A percentile compares a stretch with the other conserved stretches of the same genome.
These are phyloP conservation scores for Otolemur crassicaudatus DNA, from an alignment of 2,797 vertebrate species.

Conservation along the genomic window DNA sequence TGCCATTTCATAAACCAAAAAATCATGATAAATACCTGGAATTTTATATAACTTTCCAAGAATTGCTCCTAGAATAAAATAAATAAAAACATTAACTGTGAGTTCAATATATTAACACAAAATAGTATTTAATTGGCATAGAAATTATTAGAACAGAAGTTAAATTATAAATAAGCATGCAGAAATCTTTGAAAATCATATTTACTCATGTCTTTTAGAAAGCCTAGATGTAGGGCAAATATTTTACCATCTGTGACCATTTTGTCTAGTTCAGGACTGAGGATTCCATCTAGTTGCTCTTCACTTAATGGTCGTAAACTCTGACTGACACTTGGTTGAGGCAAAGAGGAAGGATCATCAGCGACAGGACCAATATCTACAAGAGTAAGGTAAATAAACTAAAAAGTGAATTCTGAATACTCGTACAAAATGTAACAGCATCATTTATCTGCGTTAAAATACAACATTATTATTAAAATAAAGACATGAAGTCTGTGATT, in stretches of 20 bases:
- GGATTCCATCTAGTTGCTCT: constrained; percentile 96
- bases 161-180: constrained; percentile 63
- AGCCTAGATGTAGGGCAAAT: constrained; percentile 70
- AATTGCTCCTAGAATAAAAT: constrained; percentile 94
- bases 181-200: constrained; percentile 65
- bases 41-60: constrained; percentile 99
- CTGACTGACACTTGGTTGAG: constrained; percentile 90
- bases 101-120: not conserved
- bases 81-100: constrained; percentile 68
- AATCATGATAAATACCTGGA: constrained; percentile 92
- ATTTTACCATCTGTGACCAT: constrained; percentile 99
- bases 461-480: not conserved
- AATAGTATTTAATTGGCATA: constrained; percentile 61
- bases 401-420: not conserved
- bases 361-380: constrained; percentile 93
- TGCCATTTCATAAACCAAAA: not conserved
- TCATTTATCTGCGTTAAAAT: not conserved
- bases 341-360: constrained; percentile 90
- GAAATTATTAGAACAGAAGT: constrained; percentile 52
- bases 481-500: not conserved
- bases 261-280: constrained; percentile 98
- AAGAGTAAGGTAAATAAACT: constrained; percentile 71
- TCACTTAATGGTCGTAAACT: constrained; percentile 92
- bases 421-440: not conserved
- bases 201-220: constrained; percentile 66